Base-by-base conservation (phyloP, 2,797 vertebrate species). In the Falco cherrug region DNA sequence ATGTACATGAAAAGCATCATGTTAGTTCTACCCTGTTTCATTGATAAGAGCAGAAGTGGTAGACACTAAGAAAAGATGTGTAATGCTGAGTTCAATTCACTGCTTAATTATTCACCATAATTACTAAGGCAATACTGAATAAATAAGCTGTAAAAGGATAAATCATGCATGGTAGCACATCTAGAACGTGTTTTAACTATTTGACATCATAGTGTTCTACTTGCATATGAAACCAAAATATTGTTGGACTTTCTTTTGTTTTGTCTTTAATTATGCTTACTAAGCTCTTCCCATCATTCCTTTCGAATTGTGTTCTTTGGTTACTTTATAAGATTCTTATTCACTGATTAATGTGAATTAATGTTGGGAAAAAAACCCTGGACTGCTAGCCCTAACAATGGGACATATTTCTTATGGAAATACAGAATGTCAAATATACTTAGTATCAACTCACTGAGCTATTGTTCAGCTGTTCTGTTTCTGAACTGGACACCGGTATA, bases 101-200 rank as follows among this genome's bases (percentile, higher is more conserved):
- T 87, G 59, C 33, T 4, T 95, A 94, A 97, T 94, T 95, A 92
- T 92, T 94, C 71, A 68, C 43, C 26, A 51, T 83, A 96, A 94
- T 96, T 95, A 90, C 31, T 91, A n/a, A 63, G 56, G 76, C 59
- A 93, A 71, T 74, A 37, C 54, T 95, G 90, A 94, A 95, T 96
- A 87, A 79, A 97, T 95, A 92, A 89, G 37, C 75, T 95, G 28
- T 65, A 84, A 95, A 90, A 93, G 51, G 71, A 69, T 84, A 86
- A 94, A 19, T 8, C 45, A 93, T 83, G 76, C 84, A 89, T 90
- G 89, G 31, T 33, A 84, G 59, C 63, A 77, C 60, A 87, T 89
- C 61, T 92, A 96, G 92, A 95, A 93, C 60, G 17, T 59, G 71
- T 95, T 97, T 91, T 93, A 93, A 79, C 57, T 37, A 5, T 82